These are phyloP conservation scores for Ambastaia sidthimunki DNA, from an alignment of 2,797 vertebrate species.

Conservation along the genomic window DNA sequence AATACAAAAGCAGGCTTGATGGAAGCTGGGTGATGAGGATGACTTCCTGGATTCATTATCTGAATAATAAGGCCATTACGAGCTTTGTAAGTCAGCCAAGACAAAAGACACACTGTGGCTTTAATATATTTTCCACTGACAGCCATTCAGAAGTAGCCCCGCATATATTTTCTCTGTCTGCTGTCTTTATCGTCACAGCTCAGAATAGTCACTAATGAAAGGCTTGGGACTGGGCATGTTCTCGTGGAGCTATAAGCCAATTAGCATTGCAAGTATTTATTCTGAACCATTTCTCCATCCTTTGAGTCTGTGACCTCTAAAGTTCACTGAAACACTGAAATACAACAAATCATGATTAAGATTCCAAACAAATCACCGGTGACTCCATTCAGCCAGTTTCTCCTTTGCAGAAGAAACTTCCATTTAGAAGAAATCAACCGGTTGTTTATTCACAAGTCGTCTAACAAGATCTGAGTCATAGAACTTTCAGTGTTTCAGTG, in stretches of 20 bases:
- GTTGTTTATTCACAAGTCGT: not conserved
- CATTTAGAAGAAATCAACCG: not conserved
- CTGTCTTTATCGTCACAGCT: not conserved
- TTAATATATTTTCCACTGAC: not conserved
- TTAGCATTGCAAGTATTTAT: not conserved
- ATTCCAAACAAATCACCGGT: not conserved
- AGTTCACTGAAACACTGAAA: not conserved
- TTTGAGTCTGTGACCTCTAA: not conserved
- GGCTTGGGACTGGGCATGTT: not conserved
- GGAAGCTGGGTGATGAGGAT: slow-evolving; percentile 9
- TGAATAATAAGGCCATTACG: slow-evolving; percentile 21
- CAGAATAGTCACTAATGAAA: not conserved
- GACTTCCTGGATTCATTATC: slow-evolving; percentile 29
- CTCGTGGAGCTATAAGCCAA: not conserved
- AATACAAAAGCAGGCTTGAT: slow-evolving; percentile 28
- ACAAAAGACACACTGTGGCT: not conserved
- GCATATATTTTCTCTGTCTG: too few relatives aligned
- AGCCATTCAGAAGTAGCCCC: too few relatives aligned
- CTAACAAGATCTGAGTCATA: not conserved
- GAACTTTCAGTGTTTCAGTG: not conserved
- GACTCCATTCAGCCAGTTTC: too few relatives aligned
- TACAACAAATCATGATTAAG: slow-evolving; percentile 1
- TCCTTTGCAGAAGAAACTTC: too few relatives aligned
- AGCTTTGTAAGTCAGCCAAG: slow-evolving; percentile 23
- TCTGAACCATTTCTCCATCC: not conserved